Percentiles rank a stretch among this genome's conserved stretches.
Conservation (phyloP, 2,113 vertebrate species). For the Morphnarchus princeps region DNA sequence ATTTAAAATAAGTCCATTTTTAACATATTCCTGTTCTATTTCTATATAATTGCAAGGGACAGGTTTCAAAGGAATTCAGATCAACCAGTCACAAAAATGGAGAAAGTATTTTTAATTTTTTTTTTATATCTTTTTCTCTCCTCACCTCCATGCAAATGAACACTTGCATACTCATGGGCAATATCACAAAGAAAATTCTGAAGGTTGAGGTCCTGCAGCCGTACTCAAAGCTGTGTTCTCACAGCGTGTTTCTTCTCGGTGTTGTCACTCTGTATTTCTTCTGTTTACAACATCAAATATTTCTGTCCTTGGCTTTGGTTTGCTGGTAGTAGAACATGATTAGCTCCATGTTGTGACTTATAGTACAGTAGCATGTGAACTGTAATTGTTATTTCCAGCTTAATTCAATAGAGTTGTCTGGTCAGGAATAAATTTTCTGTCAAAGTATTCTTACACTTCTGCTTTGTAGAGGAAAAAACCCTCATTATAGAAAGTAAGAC, state of each 20-base stretch:
- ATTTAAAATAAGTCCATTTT: not conserved
- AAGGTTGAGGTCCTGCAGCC: not conserved
- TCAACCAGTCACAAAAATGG: not conserved
- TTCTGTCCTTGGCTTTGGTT: not conserved
- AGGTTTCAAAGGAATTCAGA: not conserved
- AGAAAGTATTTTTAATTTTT: not conserved
- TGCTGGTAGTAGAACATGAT: not conserved
- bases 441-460: not conserved
- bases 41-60: not conserved
- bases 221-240: not conserved
- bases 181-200: not conserved
- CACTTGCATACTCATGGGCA: not conserved
- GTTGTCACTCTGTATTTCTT: not conserved
- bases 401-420: not conserved
- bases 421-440: not conserved
- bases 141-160: not conserved
- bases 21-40: not conserved
- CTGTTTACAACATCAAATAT: not conserved
- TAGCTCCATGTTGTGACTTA: not conserved
- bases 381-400: not conserved
- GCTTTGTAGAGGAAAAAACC: not conserved
- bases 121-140: not conserved
- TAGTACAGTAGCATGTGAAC: not conserved
- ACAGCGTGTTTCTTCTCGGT: not conserved
- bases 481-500: not conserved